These are phyloP conservation scores for Pleuronectes platessa DNA, from an alignment of 2,113 vertebrate genomes.

Conservation along the genomic window DNA sequence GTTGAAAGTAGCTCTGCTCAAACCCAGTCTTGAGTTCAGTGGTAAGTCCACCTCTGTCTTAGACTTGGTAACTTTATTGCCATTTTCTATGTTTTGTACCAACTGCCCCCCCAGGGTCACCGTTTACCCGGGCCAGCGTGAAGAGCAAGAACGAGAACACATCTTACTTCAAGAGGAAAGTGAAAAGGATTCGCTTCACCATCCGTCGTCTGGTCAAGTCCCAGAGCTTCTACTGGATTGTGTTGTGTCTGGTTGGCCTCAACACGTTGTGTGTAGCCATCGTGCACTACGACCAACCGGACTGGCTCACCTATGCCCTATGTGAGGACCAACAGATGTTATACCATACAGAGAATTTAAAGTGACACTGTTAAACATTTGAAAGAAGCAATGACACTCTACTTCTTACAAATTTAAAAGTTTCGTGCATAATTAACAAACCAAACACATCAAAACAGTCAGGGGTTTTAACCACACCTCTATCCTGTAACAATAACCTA, in stretches of 20 bases:
- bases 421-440: too few relatives aligned
- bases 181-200: slow-evolving; percentile 95
- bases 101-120: slow-evolving; percentile 87
- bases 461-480: too few relatives aligned
- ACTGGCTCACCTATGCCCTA: slow-evolving; percentile 90
- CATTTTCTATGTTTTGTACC: slow-evolving; percentile 34
- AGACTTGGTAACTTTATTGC: slow-evolving; percentile 55
- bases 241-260: slow-evolving; percentile 93
- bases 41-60: background rate
- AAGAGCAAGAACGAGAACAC: slow-evolving; percentile 95
- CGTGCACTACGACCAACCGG: slow-evolving; percentile 95
- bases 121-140: slow-evolving; percentile 91
- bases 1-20: too few relatives aligned
- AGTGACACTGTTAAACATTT: too few relatives aligned
- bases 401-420: too few relatives aligned
- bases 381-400: too few relatives aligned
- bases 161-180: slow-evolving; percentile 93
- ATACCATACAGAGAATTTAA: too few relatives aligned
- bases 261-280: slow-evolving; percentile 96
- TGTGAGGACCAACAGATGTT: slow-evolving; percentile 83
- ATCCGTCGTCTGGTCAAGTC: slow-evolving; percentile 96
- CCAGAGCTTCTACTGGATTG: slow-evolving; percentile 96
- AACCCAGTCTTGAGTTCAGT: background rate
- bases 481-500: too few relatives aligned
- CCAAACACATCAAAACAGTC: too few relatives aligned